Percentiles rank a stretch among this genome's conserved stretches.
Conservation (phyloP, 2,113 vertebrate genomes). For the Urocitellus parryii region DNA sequence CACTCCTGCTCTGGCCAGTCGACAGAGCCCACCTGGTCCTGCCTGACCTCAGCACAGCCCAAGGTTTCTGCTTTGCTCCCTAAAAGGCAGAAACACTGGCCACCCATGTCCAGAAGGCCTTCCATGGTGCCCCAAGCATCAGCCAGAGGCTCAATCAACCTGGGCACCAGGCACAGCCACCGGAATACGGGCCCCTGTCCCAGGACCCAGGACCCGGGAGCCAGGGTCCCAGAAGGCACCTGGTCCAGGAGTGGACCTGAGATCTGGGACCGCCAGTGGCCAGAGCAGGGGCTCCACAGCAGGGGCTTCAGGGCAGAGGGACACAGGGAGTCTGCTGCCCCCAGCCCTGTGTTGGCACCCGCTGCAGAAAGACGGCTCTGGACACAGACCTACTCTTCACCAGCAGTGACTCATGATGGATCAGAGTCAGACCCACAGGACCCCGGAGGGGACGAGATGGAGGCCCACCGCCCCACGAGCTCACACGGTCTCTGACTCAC, state of each 20-base stretch:
- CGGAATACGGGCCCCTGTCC: neutral
- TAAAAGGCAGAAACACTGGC: neutral
- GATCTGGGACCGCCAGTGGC: neutral
- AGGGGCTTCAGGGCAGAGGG: no score
- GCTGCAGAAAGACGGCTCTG: neutral
- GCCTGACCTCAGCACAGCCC: neutral
- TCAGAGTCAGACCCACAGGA: accelerated
- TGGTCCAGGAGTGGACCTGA: neutral
- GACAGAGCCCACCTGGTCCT: neutral
- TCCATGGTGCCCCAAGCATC: accelerated
- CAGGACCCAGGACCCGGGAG: neutral
- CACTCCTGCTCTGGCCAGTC: accelerated
- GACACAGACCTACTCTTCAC: neutral
- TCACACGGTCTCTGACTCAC: no score
- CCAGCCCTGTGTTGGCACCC: neutral
- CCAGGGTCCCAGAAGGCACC: neutral
- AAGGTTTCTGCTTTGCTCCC: no score
- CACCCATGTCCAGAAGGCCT: neutral
- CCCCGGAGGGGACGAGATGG: accelerated
- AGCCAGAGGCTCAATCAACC: neutral
- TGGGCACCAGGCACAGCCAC: accelerated
- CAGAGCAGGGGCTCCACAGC: neutral
- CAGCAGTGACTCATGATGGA: accelerated
- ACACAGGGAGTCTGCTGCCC: no score
- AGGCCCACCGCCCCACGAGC: neutral